Conservation (phyloP, 2,797 vertebrate species). For the Schizopygopsis pylzovi region DNA sequence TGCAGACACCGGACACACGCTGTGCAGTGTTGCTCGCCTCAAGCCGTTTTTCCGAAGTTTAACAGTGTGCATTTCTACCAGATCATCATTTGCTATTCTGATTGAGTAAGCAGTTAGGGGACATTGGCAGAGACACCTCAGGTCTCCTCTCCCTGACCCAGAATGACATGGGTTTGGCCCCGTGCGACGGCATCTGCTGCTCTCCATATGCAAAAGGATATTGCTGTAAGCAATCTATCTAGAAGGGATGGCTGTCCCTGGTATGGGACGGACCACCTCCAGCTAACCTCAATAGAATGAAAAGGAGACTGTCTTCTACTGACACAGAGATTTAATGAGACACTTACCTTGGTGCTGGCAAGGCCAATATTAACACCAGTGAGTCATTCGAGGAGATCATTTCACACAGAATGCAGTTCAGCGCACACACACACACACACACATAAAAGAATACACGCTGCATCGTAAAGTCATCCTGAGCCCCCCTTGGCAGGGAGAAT, state of each 20-base stretch:
- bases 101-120: conserved; percentile 10
- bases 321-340: conserved; percentile 61
- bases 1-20: conserved; percentile 7
- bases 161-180: conserved; percentile 18
- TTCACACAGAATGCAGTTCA: conserved; percentile 21
- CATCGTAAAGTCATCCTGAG: conserved; percentile 13
- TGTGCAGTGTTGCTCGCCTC: conserved; percentile 12
- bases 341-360: conserved; percentile 49
- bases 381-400: conserved; percentile 52
- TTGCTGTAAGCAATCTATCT: conserved; percentile 3
- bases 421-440: background rate
- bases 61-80: background rate
- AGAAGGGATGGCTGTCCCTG: background rate
- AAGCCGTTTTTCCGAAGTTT: background rate
- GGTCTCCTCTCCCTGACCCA: conserved; percentile 1
- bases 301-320: conserved; percentile 26
- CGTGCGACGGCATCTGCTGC: background rate
- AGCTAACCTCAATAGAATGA: conserved; percentile 31
- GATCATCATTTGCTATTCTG: conserved; percentile 39
- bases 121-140: conserved; percentile 15
- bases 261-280: conserved; percentile 2
- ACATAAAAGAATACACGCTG: conserved; percentile 7
- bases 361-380: conserved; percentile 46
- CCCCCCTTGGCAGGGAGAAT: conserved; percentile 65
- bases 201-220: background rate